phyloP scores from a whole-genome alignment of 1,140 invertebrate species.

The Gryon sp. region DNA sequence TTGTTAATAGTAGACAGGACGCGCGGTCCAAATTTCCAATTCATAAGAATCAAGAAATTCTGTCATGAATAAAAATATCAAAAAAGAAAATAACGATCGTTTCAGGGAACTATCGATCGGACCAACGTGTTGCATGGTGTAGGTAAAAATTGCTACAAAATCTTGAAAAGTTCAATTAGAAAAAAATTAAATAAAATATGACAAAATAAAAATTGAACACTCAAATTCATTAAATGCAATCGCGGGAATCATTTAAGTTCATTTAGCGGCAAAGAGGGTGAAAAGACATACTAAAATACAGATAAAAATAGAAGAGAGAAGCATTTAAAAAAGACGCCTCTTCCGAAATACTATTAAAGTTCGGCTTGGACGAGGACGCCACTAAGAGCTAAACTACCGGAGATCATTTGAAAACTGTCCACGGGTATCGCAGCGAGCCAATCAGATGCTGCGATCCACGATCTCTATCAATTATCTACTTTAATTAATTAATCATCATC shows the following conservation, averaged over 20 bases:
- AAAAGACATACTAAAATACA: conserved; percentile 60
- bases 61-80: conserved; percentile 12
- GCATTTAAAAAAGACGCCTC: conserved; percentile 65
- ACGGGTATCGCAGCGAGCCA: conserved; percentile 78
- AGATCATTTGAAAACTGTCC: conserved; percentile 81
- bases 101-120: conserved; percentile 55
- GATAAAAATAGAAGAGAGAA: conserved; percentile 60
- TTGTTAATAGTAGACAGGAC: conserved; percentile 31
- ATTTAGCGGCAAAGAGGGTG: conserved; percentile 18
- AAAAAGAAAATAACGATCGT: conserved; percentile 44
- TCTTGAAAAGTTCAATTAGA: background rate
- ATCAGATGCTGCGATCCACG: conserved; percentile 79
- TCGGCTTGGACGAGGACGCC: conserved; percentile 70
- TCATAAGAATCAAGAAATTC: conserved; percentile 25
- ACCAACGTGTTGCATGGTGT: conserved; percentile 48
- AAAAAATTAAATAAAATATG: conserved; percentile 1
- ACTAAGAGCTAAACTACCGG: conserved; percentile 80
- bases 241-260: conserved; percentile 9
- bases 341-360: conserved; percentile 70
- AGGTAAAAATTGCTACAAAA: conserved; percentile 42
- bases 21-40: conserved; percentile 44
- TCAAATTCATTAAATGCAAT: conserved; percentile 1
- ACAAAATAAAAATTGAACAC: too few species aligned
- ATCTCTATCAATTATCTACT: conserved; percentile 79
- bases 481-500: conserved; percentile 77